Base-by-base conservation (phyloP, 2,888 invertebrate species). In the Thereva unica region DNA sequence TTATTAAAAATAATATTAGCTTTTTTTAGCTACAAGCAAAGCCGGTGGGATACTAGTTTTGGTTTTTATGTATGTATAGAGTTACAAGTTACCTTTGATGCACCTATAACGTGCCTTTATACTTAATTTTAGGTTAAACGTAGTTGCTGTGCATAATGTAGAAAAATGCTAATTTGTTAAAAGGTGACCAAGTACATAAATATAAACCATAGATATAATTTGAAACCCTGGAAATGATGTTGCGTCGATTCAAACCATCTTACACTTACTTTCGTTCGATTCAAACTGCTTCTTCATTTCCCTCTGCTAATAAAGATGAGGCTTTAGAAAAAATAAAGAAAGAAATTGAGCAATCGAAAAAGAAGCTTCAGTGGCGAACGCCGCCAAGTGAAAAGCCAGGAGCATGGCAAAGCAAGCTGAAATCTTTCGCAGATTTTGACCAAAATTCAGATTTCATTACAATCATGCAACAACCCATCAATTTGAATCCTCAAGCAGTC, bases 281-380 rank as follows among this genome's bases (percentile, higher is more conserved):
- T n/a, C 5, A 10, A 9, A 7, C 35, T 6, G 7, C n/a, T 57
- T 2, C 8, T 9, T 9, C 5, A 3, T 7, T 44, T 23, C 37
- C 45, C 34, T 35, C 55, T 37, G 53, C 54, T 4, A 40, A 37
- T n/a, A 41, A 47, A 12, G 35, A 52, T 6, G 54, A 47, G 23
- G 23, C 47, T 3, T 8, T 7, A 52, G 76, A 75, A 4, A 71
- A 74, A 9, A 70, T 78, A n/a, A 74, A 73, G 2, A 70, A 74
- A 37, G 75, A 79, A 67, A 67, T 81, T 34, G 74, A 71, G 1
- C 71, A 72, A n/a, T 78, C 78, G 4, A 80, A 85, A 74, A 76
- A 78, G 50, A 84, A 84, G 68, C 78, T 86, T 41, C 80, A 85
- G 55, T 88, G 88, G 88, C 82, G 88, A n/a, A 85, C 82, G 54